A percentile compares a stretch with the other conserved stretches of the same genome.
Conservation (phyloP, 2,797 vertebrate species). For the Rhyacichthys aspro region DNA sequence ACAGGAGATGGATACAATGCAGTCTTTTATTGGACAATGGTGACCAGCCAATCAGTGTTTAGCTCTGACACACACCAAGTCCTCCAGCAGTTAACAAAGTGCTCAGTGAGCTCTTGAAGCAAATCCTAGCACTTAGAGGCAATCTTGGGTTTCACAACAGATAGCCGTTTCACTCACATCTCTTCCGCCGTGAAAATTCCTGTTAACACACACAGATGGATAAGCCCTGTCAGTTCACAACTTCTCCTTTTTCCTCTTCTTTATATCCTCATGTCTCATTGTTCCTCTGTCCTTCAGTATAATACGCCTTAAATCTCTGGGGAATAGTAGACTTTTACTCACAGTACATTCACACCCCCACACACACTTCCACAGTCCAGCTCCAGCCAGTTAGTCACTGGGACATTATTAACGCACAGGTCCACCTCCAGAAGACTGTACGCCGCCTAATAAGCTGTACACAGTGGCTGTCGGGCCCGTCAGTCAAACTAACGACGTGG, state of each 20-base stretch:
- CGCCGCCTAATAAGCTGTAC: slow-evolving; percentile 52
- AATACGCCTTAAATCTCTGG: slow-evolving; percentile 24
- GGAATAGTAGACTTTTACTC: slow-evolving; percentile 17
- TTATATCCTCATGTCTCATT: slow-evolving; percentile 29
- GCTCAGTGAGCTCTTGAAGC: slow-evolving; percentile 44
- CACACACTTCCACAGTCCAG: slow-evolving; percentile 13
- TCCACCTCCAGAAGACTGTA: slow-evolving; percentile 35
- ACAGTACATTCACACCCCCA: slow-evolving; percentile 29
- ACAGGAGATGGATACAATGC: slow-evolving; percentile 10
- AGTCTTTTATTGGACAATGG: slow-evolving; percentile 17
- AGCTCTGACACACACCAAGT: slow-evolving; percentile 9
- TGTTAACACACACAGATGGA: slow-evolving; percentile 30
- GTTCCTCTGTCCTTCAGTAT: slow-evolving; percentile 16
- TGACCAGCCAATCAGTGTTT: slow-evolving; percentile 19
- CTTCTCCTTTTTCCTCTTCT: slow-evolving; percentile 18
- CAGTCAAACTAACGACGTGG: slow-evolving; percentile 47
- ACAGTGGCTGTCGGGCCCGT: slow-evolving; percentile 45
- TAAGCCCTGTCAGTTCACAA: slow-evolving; percentile 34
- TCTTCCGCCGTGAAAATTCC: slow-evolving; percentile 54
- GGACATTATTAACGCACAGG: slow-evolving; percentile 41
- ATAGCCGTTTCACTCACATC: slow-evolving; percentile 56
- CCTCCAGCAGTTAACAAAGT: slow-evolving; percentile 41
- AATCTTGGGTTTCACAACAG: slow-evolving; percentile 57
- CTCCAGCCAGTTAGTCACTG: slow-evolving; percentile 28
- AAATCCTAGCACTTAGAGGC: slow-evolving; percentile 43